Evolutionary conservation across 2,797 vertebrate genomes (phyloP).

Genomic region (Euphonia xanthogaster): DNA sequence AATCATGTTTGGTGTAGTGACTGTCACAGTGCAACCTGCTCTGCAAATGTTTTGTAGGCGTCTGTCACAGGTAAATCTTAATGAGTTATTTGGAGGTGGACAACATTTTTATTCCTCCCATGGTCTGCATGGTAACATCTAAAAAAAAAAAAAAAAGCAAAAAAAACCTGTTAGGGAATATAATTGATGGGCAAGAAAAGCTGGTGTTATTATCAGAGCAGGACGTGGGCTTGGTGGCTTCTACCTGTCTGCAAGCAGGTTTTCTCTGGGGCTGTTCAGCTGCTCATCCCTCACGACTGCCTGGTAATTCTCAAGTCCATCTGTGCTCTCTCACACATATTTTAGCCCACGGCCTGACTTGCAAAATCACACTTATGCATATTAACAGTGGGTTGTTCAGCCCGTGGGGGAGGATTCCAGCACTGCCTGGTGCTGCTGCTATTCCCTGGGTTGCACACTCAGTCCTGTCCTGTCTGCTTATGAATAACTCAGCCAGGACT

Average conservation of each 20-base stretch:
- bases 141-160: no score
- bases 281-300: background rate
- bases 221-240: background rate
- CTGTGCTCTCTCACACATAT: background rate
- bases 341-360: background rate
- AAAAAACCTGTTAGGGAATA: background rate
- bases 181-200: background rate
- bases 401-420: background rate
- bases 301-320: background rate
- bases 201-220: background rate
- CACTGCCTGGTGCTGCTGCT: background rate
- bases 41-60: background rate
- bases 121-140: background rate
- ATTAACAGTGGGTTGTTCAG: background rate
- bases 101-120: background rate
- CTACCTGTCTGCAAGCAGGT: background rate
- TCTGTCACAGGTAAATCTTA: background rate
- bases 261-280: background rate
- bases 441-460: background rate
- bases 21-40: background rate
- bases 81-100: background rate
- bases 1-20: background rate
- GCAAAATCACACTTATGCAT: background rate
- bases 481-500: background rate
- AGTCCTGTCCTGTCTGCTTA: background rate